Percentiles rank a stretch among this genome's conserved stretches.
phyloP scores from a whole-genome alignment of 2,888 invertebrate genomes.

The Anthophora plumipes region DNA sequence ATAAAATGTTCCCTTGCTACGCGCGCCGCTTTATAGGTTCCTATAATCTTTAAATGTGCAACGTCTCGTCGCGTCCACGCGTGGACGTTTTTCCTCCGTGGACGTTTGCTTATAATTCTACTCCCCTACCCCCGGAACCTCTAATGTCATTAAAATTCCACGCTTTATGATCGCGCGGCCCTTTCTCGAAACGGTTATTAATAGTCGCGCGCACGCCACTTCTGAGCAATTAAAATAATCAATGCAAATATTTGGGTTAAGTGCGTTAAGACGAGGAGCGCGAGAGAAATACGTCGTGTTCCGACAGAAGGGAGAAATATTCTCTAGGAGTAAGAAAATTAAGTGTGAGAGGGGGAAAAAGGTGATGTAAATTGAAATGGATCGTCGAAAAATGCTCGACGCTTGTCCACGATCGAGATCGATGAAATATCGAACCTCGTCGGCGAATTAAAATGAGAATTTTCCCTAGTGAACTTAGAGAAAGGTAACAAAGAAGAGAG shows the following conservation, averaged over 20 bases:
- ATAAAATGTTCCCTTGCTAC: slow-evolving; percentile 42
- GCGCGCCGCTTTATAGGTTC: slow-evolving; percentile 45
- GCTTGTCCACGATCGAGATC: slow-evolving; percentile 19
- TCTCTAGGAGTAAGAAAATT: neutral
- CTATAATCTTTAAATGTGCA: slow-evolving; percentile 55
- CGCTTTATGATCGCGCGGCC: slow-evolving; percentile 51
- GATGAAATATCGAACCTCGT: slow-evolving; percentile 22
- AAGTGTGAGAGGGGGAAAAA: neutral
- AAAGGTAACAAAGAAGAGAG: no score
- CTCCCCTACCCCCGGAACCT: no score
- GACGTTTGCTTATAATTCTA: neutral
- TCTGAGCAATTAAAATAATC: slow-evolving; percentile 51
- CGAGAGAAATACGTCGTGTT: neutral
- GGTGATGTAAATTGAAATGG: slow-evolving; percentile 26
- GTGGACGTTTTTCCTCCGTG: slow-evolving; percentile 6
- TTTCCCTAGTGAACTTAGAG: no score
- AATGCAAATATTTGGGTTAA: slow-evolving; percentile 56
- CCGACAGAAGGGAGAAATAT: neutral
- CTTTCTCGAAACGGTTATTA: slow-evolving; percentile 54
- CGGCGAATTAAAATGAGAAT: slow-evolving; percentile 21
- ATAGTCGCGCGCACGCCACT: slow-evolving; percentile 31
- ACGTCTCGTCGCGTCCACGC: neutral
- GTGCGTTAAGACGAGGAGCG: slow-evolving; percentile 16
- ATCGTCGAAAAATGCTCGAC: slow-evolving; percentile 23
- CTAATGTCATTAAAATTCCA: slow-evolving; percentile 59